phyloP scores from a whole-genome alignment of 2,888 invertebrate genomes.

The Andrena hattorfiana region DNA sequence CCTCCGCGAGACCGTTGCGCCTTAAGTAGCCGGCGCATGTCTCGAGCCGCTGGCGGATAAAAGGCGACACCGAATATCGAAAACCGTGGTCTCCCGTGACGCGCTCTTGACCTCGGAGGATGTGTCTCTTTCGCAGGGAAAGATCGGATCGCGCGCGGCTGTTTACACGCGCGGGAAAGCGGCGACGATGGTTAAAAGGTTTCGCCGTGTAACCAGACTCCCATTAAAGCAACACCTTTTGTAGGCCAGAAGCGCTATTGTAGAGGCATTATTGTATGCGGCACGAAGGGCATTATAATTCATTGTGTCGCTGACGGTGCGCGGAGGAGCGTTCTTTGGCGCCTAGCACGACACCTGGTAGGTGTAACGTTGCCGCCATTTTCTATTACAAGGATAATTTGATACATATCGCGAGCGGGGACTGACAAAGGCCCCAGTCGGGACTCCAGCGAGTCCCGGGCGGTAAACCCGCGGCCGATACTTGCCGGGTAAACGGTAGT shows the following conservation, averaged over 20 bases:
- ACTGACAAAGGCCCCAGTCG: constrained; percentile 58
- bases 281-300: constrained; percentile 80
- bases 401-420: constrained; percentile 82
- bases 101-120: constrained; percentile 53
- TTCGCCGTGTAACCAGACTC: constrained; percentile 79
- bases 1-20: background rate
- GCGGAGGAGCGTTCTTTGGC: constrained; percentile 68
- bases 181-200: constrained; percentile 64
- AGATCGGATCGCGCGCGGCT: constrained; percentile 52
- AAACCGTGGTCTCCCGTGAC: constrained; percentile 13
- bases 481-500: constrained; percentile 22
- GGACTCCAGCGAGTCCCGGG: constrained; percentile 31
- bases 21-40: constrained; percentile 52
- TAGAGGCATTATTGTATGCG: constrained; percentile 79
- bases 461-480: constrained; percentile 41
- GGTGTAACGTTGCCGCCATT: constrained; percentile 85
- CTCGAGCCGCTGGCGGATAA: constrained; percentile 6
- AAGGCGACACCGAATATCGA: constrained; percentile 38
- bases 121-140: constrained; percentile 26
- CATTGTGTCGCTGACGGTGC: constrained; percentile 77
- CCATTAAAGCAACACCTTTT: constrained; percentile 85
- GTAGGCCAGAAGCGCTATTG: constrained; percentile 77
- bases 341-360: constrained; percentile 82
- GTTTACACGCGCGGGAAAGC: constrained; percentile 67
- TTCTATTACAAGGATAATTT: constrained; percentile 84